Evolutionary conservation across 2,797 vertebrate genomes (phyloP).

Genomic region (Takifugu rubripes): DNA sequence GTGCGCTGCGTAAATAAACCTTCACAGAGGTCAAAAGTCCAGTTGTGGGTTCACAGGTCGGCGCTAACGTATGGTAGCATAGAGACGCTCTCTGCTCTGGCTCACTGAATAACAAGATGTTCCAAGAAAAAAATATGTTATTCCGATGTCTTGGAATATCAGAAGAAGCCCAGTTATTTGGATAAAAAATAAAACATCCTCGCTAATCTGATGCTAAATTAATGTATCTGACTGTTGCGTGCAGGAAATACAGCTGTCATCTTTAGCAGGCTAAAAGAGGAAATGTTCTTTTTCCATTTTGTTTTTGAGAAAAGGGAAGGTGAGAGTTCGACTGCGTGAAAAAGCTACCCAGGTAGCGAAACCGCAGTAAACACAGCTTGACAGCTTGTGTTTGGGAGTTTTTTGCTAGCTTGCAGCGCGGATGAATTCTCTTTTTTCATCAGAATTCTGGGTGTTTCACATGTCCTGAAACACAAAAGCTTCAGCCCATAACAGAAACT

Average conservation of each 20-base stretch:
- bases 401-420: conserved; percentile 18
- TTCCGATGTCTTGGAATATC: too few relatives aligned
- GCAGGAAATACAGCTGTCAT: conserved; percentile 24
- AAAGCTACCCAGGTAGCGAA: conserved; percentile 50
- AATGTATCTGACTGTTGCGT: too few relatives aligned
- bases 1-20: conserved; percentile 47
- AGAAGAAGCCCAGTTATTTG: too few relatives aligned
- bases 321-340: conserved; percentile 23
- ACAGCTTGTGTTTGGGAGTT: conserved; percentile 50
- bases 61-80: conserved; percentile 31
- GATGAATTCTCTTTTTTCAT: not conserved
- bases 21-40: conserved; percentile 62
- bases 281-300: conserved; percentile 6
- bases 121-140: too few relatives aligned
- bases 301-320: conserved; percentile 31
- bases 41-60: conserved; percentile 30
- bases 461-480: conserved; percentile 31
- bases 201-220: too few relatives aligned
- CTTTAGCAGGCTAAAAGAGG: conserved; percentile 13
- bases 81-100: conserved; percentile 18
- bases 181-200: too few relatives aligned
- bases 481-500: conserved; percentile 22
- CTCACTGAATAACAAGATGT: too few relatives aligned
- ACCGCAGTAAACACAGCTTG: conserved; percentile 58
- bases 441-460: conserved; percentile 11